Evolutionary conservation across 2,113 vertebrate genomes (phyloP).

Genomic region (Miniopterus natalensis): DNA sequence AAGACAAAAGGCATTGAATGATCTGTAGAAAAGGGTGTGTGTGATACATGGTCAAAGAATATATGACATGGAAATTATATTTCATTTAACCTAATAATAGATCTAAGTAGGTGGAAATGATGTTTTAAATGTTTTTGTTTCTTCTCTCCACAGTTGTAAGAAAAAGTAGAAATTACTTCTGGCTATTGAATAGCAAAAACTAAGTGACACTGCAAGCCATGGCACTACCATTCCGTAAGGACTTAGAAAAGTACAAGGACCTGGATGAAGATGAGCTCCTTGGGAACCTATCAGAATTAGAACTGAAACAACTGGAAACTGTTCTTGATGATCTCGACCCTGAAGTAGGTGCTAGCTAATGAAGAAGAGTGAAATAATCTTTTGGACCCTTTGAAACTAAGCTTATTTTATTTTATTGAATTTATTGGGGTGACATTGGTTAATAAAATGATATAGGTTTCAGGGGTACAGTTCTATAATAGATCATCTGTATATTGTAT

Average conservation of each 20-base stretch:
- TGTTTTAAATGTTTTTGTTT: neutral
- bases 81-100: neutral
- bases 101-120: neutral
- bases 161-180: conserved; percentile 44
- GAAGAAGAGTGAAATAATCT: neutral
- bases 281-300: conserved; percentile 93
- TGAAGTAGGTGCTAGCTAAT: conserved; percentile 89
- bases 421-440: neutral
- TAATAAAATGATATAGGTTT: neutral
- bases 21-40: neutral
- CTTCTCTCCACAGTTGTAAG: conserved; percentile 66
- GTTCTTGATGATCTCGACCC: conserved; percentile 98
- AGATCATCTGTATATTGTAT: neutral
- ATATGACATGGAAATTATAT: neutral
- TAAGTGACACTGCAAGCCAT: conserved; percentile 85
- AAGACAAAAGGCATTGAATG: neutral
- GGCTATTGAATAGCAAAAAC: neutral
- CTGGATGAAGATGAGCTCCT: conserved; percentile 98
- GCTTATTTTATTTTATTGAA: neutral
- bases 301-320: conserved; percentile 96
- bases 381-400: neutral
- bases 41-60: neutral
- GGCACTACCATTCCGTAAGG: conserved; percentile 95
- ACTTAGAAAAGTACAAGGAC: conserved; percentile 98
- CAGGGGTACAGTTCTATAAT: neutral